Percentiles rank a stretch among this genome's conserved stretches.
Conservation (phyloP, 2,113 vertebrate species). For the Drymodes brunneopygia region DNA sequence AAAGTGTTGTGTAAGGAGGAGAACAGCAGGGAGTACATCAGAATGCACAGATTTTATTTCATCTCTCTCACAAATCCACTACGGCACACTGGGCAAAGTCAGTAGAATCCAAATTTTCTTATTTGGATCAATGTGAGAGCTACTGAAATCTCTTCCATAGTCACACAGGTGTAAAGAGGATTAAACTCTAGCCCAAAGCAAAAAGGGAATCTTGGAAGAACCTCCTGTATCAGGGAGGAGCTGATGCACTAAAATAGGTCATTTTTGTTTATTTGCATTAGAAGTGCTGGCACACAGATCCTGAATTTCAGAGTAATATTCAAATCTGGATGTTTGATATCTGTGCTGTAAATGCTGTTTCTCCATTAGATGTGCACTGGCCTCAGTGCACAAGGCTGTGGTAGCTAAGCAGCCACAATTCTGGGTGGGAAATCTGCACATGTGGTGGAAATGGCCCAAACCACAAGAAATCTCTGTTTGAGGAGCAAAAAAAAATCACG, state of each 20-base stretch:
- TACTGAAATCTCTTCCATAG: not conserved
- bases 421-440: not conserved
- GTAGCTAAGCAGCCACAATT: not conserved
- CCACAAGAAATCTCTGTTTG: not conserved
- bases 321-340: not conserved
- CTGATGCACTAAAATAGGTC: not conserved
- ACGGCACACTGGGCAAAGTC: not conserved
- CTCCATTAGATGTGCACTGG: not conserved
- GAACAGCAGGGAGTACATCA: constrained; percentile 28
- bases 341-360: not conserved
- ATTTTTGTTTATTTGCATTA: not conserved
- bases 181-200: not conserved
- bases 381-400: not conserved
- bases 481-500: not conserved
- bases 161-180: not conserved
- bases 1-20: constrained; percentile 16
- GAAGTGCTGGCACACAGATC: not conserved
- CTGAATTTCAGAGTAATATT: not conserved
- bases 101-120: not conserved
- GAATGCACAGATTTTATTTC: not conserved
- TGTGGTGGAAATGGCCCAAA: not conserved
- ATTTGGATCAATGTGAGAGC: not conserved
- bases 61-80: not conserved
- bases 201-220: not conserved
- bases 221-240: not conserved